Conservation (phyloP, 1,140 invertebrate species). For the Apis florea region DNA sequence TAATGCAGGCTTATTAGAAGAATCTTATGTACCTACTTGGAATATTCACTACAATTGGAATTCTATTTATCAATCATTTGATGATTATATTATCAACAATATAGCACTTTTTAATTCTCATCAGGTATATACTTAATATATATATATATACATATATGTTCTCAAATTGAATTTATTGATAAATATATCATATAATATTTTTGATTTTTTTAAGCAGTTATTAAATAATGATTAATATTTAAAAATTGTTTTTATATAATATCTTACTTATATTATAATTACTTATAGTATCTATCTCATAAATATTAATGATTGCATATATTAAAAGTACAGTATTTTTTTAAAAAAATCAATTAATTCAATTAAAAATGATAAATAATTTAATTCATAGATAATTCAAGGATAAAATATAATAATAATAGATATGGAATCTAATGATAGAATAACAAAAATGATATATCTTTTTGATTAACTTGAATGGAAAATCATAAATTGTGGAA, state of each 20-base stretch:
- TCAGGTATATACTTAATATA: slow-evolving; percentile 55
- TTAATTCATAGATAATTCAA: too few relatives aligned
- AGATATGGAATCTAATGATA: neutral
- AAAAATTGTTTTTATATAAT: too few relatives aligned
- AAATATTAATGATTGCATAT: too few relatives aligned
- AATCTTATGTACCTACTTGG: slow-evolving; percentile 62
- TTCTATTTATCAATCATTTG: slow-evolving; percentile 59
- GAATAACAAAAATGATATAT: neutral
- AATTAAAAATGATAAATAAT: neutral
- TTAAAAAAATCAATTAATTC: neutral
- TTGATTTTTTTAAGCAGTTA: too few relatives aligned
- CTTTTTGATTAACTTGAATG: neutral
- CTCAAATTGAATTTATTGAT: neutral
- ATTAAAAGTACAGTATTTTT: neutral
- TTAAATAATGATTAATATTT: too few relatives aligned
- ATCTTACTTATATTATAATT: too few relatives aligned
- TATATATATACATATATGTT: too few relatives aligned
- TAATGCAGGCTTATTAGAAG: slow-evolving; percentile 36
- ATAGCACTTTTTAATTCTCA: slow-evolving; percentile 67
- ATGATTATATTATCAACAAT: slow-evolving; percentile 62
- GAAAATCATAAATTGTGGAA: neutral
- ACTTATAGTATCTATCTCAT: too few relatives aligned
- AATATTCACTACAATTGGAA: slow-evolving; percentile 67
- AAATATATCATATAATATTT: too few relatives aligned
- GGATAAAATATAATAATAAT: neutral